Evolutionary conservation across 35 echinoderm and acorn worm genomes (phyloP).

Genomic region (Lytechinus pictus): DNA sequence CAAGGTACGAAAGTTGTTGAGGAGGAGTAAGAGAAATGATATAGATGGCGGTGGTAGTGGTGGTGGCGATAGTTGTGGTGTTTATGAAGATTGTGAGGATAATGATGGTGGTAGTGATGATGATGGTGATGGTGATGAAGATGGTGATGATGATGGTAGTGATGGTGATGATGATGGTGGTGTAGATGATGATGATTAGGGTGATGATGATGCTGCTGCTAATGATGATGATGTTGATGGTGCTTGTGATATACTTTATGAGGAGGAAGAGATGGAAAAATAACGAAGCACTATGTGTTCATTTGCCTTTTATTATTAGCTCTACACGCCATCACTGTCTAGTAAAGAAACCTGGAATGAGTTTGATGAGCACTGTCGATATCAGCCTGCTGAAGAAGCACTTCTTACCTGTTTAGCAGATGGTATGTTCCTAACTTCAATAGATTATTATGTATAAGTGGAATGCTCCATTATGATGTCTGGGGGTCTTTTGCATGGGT

Average conservation of each 20-base stretch:
- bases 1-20: conserved; percentile 68
- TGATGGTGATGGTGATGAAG: background rate
- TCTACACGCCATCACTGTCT: conserved; percentile 86
- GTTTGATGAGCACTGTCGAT: conserved; percentile 91
- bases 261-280: too few relatives aligned
- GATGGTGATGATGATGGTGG: background rate
- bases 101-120: background rate
- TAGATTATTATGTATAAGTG: background rate
- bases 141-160: background rate
- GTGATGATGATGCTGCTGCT: too few relatives aligned
- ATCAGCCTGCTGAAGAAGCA: conserved; percentile 79
- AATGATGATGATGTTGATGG: too few relatives aligned
- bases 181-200: background rate
- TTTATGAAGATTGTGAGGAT: background rate
- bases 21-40: background rate
- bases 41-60: background rate
- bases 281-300: too few relatives aligned
- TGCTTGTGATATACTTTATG: too few relatives aligned
- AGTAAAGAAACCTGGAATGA: conserved; percentile 84
- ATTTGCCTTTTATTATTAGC: conserved; percentile 26
- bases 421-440: conserved; percentile 67
- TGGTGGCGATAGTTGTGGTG: background rate
- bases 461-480: background rate
- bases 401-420: conserved; percentile 94
- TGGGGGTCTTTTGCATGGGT: background rate